These are phyloP conservation scores for Diglossa brunneiventris DNA, from an alignment of 2,113 vertebrate species.

Conservation along the genomic window DNA sequence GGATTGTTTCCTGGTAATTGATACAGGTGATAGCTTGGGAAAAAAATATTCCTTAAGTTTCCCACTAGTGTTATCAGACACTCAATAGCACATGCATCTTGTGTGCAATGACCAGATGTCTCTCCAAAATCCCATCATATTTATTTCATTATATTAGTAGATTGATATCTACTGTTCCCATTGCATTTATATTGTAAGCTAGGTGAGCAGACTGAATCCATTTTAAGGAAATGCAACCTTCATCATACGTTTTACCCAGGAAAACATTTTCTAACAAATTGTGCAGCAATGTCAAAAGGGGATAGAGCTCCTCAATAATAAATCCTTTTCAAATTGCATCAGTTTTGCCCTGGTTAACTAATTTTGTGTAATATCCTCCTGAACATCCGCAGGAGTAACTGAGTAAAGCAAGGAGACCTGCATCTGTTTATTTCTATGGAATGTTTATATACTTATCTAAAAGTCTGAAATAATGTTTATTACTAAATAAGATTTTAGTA, in stretches of 20 bases:
- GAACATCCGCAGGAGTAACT: neutral
- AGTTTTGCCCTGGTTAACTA: neutral
- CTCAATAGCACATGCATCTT: neutral
- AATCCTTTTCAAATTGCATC: neutral
- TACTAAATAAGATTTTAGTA: neutral
- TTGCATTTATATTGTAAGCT: neutral
- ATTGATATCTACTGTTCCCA: neutral
- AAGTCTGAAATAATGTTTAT: neutral
- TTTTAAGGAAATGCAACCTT: neutral
- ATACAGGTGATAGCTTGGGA: neutral
- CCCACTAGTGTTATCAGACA: neutral
- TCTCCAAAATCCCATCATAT: neutral
- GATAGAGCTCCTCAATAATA: neutral
- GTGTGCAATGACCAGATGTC: neutral
- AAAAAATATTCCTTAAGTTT: neutral
- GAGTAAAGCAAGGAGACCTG: neutral
- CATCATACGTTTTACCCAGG: neutral
- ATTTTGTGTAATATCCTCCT: neutral
- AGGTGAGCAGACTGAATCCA: neutral
- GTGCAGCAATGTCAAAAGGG: neutral
- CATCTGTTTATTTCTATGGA: neutral
- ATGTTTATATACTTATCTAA: neutral
- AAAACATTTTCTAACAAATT: neutral
- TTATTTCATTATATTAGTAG: slow-evolving; percentile 2
- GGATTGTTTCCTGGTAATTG: neutral